These are phyloP conservation scores for Diplogasteroides magnus DNA, from an alignment of 1,140 invertebrate species.

Conservation along the genomic window DNA sequence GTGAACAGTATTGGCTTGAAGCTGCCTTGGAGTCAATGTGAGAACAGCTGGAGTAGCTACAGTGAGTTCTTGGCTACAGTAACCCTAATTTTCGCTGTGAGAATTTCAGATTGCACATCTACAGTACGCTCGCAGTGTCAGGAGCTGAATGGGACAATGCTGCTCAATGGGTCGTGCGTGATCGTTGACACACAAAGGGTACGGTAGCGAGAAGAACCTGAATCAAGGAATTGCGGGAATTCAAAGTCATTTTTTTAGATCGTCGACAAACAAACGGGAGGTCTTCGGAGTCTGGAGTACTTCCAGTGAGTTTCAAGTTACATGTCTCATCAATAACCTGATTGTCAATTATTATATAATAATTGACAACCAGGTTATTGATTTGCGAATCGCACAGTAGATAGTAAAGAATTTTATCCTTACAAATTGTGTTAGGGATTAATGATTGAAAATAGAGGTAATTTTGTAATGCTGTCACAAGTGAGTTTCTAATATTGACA, in stretches of 20 bases:
- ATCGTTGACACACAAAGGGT: neutral
- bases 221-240: neutral
- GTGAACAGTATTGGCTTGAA: conserved; percentile 56
- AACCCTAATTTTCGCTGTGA: neutral
- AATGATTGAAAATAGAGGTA: too few species aligned
- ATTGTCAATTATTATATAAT: too few species aligned
- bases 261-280: neutral
- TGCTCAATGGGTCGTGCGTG: conserved; percentile 45
- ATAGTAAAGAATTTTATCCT: too few species aligned
- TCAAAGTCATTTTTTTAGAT: neutral
- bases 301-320: conserved; percentile 48
- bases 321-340: too few species aligned
- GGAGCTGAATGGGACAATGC: conserved; percentile 40
- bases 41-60: conserved; percentile 54
- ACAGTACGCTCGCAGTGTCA: conserved; percentile 16
- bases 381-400: too few species aligned
- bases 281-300: conserved; percentile 48
- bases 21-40: conserved; percentile 59
- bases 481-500: too few species aligned
- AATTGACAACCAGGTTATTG: too few species aligned
- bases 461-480: too few species aligned
- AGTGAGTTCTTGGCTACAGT: conserved; percentile 25
- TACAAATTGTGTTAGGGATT: too few species aligned
- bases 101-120: conserved; percentile 21
- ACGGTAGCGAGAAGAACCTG: neutral